phyloP scores from a whole-genome alignment of 2,113 vertebrate genomes.

The Toxostoma redivivum region DNA sequence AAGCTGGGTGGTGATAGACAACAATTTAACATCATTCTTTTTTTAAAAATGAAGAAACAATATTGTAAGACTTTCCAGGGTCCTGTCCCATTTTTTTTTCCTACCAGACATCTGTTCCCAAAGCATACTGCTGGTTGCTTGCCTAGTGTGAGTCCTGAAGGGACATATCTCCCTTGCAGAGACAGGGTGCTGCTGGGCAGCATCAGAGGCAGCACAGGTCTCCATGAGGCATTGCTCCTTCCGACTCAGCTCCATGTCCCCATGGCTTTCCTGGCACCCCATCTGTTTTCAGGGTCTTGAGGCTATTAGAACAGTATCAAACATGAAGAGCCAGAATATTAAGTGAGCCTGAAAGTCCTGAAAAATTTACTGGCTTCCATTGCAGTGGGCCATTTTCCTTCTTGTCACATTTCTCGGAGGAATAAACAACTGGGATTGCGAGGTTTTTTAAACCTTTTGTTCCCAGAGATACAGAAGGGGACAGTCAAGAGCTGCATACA shows the following conservation, averaged over 20 bases:
- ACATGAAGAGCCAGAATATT: not conserved
- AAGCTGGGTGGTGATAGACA: not conserved
- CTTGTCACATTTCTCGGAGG: not conserved
- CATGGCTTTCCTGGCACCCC: not conserved
- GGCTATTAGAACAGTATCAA: not conserved
- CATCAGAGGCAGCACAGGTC: accelerated
- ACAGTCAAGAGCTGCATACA: not conserved
- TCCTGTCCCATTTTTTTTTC: not conserved
- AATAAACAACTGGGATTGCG: not conserved
- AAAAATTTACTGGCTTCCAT: not conserved
- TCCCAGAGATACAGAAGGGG: not conserved
- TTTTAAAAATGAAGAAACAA: not conserved
- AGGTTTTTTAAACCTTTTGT: not conserved
- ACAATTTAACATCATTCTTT: not conserved
- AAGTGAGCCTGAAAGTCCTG: not conserved
- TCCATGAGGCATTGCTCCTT: not conserved
- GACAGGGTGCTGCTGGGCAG: not conserved
- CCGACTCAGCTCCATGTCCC: accelerated
- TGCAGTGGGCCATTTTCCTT: not conserved
- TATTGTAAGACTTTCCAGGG: not conserved
- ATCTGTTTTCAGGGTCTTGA: not conserved
- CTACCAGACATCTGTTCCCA: not conserved
- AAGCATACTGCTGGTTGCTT: not conserved
- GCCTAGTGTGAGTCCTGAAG: not conserved
- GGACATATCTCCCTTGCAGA: not conserved